These are phyloP conservation scores for Xiphorhynchus elegans DNA, from an alignment of 2,113 vertebrate species.

Conservation along the genomic window DNA sequence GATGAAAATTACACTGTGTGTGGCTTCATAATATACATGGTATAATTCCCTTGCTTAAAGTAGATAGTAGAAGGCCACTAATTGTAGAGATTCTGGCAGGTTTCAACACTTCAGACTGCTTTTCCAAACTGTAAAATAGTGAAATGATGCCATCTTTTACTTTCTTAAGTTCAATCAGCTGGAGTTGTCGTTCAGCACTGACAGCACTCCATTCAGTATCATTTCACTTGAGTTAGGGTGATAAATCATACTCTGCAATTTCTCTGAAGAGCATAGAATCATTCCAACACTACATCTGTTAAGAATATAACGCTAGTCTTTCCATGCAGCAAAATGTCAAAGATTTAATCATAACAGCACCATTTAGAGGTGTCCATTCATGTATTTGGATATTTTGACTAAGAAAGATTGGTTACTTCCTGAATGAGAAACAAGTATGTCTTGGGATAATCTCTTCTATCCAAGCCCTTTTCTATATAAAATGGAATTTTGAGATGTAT, in stretches of 20 bases:
- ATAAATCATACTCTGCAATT: constrained; percentile 16
- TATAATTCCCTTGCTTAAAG: background rate
- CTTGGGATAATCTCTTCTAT: background rate
- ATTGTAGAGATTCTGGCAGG: background rate
- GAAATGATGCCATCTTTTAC: background rate
- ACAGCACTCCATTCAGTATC: background rate
- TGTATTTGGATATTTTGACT: background rate
- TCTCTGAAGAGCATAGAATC: constrained; percentile 12
- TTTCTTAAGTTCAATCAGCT: background rate
- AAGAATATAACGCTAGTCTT: background rate
- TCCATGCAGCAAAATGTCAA: background rate
- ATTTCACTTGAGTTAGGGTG: background rate
- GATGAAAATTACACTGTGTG: background rate
- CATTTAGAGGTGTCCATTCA: background rate
- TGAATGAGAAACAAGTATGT: background rate
- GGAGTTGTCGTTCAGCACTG: background rate
- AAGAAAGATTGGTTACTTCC: background rate
- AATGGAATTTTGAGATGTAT: background rate
- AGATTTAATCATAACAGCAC: background rate
- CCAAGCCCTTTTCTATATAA: background rate
- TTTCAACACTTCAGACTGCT: background rate
- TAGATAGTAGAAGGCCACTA: background rate
- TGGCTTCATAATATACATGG: background rate
- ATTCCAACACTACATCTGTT: constrained; percentile 17
- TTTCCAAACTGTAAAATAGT: background rate